phyloP scores from a whole-genome alignment of 2,113 vertebrate species.

The Campylomormyrus tamandua region DNA sequence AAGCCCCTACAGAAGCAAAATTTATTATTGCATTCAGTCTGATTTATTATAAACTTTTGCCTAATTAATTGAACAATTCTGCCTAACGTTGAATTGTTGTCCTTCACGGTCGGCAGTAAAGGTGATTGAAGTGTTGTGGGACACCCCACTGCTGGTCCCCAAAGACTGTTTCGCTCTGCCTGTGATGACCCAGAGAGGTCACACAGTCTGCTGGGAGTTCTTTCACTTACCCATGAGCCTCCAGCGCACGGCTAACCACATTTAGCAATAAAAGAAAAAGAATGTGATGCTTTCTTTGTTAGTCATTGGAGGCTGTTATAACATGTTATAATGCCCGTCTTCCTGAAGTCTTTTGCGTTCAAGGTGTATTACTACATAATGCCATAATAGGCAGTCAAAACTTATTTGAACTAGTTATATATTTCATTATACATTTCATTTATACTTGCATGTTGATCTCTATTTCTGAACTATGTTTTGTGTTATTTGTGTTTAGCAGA shows the following conservation, averaged over 20 bases:
- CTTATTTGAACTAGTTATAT: neutral
- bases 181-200: conserved; percentile 45
- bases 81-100: neutral
- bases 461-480: neutral
- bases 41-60: conserved; percentile 11
- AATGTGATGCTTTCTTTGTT: neutral
- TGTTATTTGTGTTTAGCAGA: neutral
- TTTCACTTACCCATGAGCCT: neutral
- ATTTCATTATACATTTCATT: neutral
- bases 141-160: neutral
- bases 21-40: conserved; percentile 6
- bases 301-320: neutral
- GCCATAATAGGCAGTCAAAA: neutral
- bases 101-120: conserved; percentile 13
- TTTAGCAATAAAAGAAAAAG: neutral
- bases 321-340: neutral
- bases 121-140: neutral
- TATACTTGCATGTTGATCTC: neutral
- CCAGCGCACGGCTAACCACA: neutral
- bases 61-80: conserved; percentile 4
- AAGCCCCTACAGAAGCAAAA: neutral
- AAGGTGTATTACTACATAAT: neutral
- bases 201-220: conserved; percentile 37
- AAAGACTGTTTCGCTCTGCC: neutral
- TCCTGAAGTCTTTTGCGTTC: neutral